phyloP scores from a whole-genome alignment of 2,888 invertebrate species.

The Steromphala cineraria region DNA sequence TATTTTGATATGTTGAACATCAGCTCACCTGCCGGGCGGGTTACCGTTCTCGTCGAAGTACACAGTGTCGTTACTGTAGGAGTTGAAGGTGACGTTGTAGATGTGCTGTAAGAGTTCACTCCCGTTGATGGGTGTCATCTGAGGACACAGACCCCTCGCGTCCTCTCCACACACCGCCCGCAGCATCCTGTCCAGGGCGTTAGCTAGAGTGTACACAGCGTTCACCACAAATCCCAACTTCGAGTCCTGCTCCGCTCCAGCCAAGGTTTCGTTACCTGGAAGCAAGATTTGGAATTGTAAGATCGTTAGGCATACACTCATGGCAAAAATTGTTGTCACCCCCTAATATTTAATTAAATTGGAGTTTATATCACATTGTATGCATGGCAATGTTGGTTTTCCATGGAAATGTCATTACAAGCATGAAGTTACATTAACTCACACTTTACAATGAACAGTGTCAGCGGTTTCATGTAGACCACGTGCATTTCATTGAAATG shows the following conservation, averaged over 20 bases:
- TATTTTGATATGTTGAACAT: constrained; percentile 39
- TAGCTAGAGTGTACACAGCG: constrained; percentile 85
- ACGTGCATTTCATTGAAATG: no score
- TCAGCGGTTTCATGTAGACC: no score
- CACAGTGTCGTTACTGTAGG: constrained; percentile 80
- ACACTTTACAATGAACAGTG: no score
- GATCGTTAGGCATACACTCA: no score
- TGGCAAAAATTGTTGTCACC: no score
- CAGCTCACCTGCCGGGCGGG: constrained; percentile 83
- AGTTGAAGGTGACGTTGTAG: constrained; percentile 82
- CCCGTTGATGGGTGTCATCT: constrained; percentile 84
- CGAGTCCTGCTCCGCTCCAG: constrained; percentile 80
- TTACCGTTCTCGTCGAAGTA: constrained; percentile 86
- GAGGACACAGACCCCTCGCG: constrained; percentile 79
- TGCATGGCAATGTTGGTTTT: no score
- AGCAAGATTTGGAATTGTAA: not conserved
- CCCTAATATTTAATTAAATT: no score
- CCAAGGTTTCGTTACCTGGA: constrained; percentile 80
- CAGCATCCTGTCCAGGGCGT: constrained; percentile 84
- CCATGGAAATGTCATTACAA: no score
- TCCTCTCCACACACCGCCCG: constrained; percentile 79
- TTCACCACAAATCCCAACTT: constrained; percentile 88
- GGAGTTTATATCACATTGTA: no score
- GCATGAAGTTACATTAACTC: no score
- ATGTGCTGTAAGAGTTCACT: constrained; percentile 81